phyloP scores from a whole-genome alignment of 92 coral and sea anemone species.

The Palythoa caribaeorum region DNA sequence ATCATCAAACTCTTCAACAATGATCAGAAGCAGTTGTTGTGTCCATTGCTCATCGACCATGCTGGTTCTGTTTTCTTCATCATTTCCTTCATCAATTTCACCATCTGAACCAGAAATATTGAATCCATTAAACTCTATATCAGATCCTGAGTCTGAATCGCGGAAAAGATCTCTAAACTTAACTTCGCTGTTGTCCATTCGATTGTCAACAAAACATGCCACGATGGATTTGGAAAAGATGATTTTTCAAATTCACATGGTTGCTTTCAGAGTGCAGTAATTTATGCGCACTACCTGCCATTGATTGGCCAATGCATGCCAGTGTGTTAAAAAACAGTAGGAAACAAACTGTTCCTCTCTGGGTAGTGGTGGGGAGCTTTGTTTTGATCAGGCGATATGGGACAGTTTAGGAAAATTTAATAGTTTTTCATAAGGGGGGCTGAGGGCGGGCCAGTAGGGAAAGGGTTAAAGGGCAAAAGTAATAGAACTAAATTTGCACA shows the following conservation, averaged over 20 bases:
- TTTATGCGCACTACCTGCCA: conserved; percentile 12
- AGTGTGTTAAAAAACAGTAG: neutral
- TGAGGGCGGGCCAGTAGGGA: conserved; percentile 18
- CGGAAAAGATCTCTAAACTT: conserved; percentile 18
- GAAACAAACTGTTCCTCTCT: conserved; percentile 12
- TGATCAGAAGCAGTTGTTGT: neutral
- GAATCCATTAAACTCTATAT: conserved; percentile 22
- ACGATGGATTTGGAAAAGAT: conserved; percentile 16
- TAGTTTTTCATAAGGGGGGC: conserved; percentile 7
- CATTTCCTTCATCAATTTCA: neutral
- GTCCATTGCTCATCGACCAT: neutral
- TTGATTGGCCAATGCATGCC: conserved; percentile 39
- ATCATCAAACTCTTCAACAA: conserved; percentile 20
- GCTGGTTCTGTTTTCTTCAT: neutral
- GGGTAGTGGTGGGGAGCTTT: neutral
- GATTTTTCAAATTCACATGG: conserved; percentile 28
- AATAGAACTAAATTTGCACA: neutral
- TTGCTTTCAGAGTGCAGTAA: conserved; percentile 19
- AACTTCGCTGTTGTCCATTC: neutral
- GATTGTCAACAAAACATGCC: neutral
- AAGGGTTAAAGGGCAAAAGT: conserved; percentile 21
- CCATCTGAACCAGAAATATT: neutral
- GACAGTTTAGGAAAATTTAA: neutral
- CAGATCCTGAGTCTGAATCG: neutral
- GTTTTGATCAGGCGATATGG: neutral